Conservation (phyloP, 1,140 invertebrate species). For the Pseudomyrmex pallidus region DNA sequence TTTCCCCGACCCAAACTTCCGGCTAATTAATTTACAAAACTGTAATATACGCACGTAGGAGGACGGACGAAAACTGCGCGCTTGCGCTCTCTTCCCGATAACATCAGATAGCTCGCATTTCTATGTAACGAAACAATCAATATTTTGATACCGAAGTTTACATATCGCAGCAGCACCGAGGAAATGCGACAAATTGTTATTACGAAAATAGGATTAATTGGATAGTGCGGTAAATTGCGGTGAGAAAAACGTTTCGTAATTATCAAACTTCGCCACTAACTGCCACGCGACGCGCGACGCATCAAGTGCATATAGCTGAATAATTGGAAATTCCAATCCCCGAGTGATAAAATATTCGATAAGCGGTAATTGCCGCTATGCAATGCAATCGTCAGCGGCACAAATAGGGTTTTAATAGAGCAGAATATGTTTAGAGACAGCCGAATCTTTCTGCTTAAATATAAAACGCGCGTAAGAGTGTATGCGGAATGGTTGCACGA, state of each 20-base stretch:
- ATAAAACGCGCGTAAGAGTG: background rate
- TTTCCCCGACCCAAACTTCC: background rate
- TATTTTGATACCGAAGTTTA: constrained; percentile 59
- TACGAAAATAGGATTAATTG: constrained; percentile 46
- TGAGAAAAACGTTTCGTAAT: constrained; percentile 53
- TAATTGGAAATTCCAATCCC: constrained; percentile 34
- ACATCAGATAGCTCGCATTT: background rate
- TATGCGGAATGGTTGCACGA: background rate
- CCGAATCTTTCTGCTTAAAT: background rate
- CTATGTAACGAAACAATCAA: constrained; percentile 49
- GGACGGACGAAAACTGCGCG: background rate
- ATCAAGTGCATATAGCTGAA: constrained; percentile 31
- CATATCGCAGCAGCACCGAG: constrained; percentile 20
- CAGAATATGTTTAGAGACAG: background rate
- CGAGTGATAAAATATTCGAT: constrained; percentile 37
- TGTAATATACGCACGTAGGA: background rate
- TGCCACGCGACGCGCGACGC: background rate
- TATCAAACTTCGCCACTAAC: constrained; percentile 28
- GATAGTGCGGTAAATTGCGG: constrained; percentile 32
- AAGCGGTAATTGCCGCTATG: constrained; percentile 1
- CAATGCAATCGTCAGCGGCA: constrained; percentile 13
- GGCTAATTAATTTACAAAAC: constrained; percentile 46
- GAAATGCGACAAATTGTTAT: constrained; percentile 26
- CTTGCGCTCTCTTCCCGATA: no score
- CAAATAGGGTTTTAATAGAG: background rate